These are phyloP conservation scores for Megatriorchis doriae DNA, from an alignment of 2,113 vertebrate species.

Conservation along the genomic window DNA sequence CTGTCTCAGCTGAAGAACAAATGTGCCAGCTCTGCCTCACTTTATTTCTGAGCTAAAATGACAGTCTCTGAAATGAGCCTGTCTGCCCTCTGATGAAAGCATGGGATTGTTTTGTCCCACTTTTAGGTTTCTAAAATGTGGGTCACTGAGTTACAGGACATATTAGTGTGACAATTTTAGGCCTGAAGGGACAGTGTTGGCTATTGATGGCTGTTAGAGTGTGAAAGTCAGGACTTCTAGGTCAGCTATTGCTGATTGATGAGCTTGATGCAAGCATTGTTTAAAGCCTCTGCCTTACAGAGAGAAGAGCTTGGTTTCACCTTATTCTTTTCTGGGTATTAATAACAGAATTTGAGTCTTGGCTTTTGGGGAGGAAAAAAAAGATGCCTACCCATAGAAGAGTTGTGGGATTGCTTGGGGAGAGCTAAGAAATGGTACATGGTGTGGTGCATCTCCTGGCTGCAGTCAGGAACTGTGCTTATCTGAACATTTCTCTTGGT, in stretches of 20 bases:
- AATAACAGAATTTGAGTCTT: background rate
- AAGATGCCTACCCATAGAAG: background rate
- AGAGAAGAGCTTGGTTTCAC: background rate
- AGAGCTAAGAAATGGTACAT: background rate
- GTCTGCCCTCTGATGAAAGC: background rate
- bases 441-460: background rate
- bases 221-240: background rate
- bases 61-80: background rate
- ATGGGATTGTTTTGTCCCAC: background rate
- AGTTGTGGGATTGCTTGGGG: background rate
- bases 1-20: background rate
- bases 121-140: conserved; percentile 14
- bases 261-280: background rate
- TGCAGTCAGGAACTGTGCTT: background rate
- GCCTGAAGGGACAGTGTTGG: conserved; percentile 15
- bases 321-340: background rate
- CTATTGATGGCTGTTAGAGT: background rate
- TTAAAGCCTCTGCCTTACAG: background rate
- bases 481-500: background rate
- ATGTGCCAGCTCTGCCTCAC: background rate
- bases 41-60: background rate
- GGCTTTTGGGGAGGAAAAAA: background rate
- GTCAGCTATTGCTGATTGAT: background rate
- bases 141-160: conserved; percentile 17
- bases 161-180: background rate